Evolutionary conservation across 2,888 invertebrate genomes (phyloP).

Genomic region (Drosophila meridiana): DNA sequence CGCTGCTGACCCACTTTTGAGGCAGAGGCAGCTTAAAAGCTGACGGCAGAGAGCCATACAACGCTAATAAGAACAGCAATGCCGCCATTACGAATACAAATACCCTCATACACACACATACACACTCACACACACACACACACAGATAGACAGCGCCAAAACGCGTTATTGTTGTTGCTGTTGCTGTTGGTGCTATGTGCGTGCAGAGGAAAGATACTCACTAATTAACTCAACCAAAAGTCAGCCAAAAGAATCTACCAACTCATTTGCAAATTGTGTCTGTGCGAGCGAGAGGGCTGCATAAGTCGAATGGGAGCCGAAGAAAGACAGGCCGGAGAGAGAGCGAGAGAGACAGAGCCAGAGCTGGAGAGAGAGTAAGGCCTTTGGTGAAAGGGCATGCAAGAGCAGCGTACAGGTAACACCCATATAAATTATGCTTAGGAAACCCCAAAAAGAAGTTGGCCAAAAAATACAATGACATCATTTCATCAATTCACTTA

Average conservation of each 20-base stretch:
- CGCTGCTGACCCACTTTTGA: slow-evolving; percentile 74
- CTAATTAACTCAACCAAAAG: slow-evolving; percentile 76
- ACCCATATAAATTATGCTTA: slow-evolving; percentile 71
- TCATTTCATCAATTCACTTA: slow-evolving; percentile 48
- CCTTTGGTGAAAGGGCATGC: slow-evolving; percentile 52
- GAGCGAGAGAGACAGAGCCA: neutral
- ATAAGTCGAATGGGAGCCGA: slow-evolving; percentile 2
- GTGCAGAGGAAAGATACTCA: slow-evolving; percentile 77
- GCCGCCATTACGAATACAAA: slow-evolving; percentile 71
- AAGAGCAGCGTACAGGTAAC: slow-evolving; percentile 40
- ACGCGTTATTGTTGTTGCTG: slow-evolving; percentile 53
- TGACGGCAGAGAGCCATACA: slow-evolving; percentile 57
- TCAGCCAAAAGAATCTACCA: slow-evolving; percentile 70
- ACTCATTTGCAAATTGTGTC: slow-evolving; percentile 76
- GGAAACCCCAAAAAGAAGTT: slow-evolving; percentile 65
- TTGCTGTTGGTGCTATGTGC: slow-evolving; percentile 52
- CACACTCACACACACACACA: slow-evolving; percentile 15
- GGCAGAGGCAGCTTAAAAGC: slow-evolving; percentile 67
- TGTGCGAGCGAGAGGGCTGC: slow-evolving; percentile 29
- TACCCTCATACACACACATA: slow-evolving; percentile 39
- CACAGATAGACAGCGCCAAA: slow-evolving; percentile 44
- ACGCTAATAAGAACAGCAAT: slow-evolving; percentile 72
- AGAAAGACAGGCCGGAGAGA: slow-evolving; percentile 14
- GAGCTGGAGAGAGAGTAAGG: slow-evolving; percentile 7
- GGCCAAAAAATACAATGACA: slow-evolving; percentile 61